Conservation (phyloP, 2,888 invertebrate species). For the Dendrolimus pini region DNA sequence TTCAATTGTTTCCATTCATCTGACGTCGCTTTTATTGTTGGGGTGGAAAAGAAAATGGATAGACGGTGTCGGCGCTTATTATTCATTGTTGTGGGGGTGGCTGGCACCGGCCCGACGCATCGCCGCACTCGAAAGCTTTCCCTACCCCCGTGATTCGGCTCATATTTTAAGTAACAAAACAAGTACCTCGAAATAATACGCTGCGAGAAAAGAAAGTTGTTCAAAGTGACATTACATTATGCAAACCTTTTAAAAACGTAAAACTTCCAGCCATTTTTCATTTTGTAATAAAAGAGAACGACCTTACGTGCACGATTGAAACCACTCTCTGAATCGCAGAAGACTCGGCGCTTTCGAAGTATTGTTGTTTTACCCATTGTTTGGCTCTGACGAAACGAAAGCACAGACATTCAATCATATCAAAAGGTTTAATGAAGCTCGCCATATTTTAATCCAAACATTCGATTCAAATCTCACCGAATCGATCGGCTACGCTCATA, state of each 20-base stretch:
- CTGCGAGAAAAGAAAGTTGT: conserved; percentile 9
- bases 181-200: conserved; percentile 47
- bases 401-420: conserved; percentile 36
- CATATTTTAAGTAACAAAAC: conserved; percentile 69
- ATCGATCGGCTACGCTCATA: conserved; percentile 62
- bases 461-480: conserved; percentile 60
- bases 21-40: conserved; percentile 50
- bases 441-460: conserved; percentile 68
- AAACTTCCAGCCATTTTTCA: background rate
- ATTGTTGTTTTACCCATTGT: conserved; percentile 24
- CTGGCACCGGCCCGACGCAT: conserved; percentile 11
- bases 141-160: conserved; percentile 58
- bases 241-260: conserved; percentile 24
- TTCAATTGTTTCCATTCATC: conserved; percentile 65
- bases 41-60: conserved; percentile 66
- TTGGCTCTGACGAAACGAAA: conserved; percentile 25
- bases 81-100: conserved; percentile 56
- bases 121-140: conserved; percentile 42
- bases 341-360: conserved; percentile 2
- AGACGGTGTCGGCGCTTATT: conserved; percentile 66
- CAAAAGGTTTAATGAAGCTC: conserved; percentile 54
- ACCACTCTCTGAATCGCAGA: background rate
- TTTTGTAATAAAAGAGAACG: background rate
- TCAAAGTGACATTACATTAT: conserved; percentile 19
- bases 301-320: background rate